Conservation (phyloP, 2,113 vertebrate genomes). For the Pomatostomus ruficeps region DNA sequence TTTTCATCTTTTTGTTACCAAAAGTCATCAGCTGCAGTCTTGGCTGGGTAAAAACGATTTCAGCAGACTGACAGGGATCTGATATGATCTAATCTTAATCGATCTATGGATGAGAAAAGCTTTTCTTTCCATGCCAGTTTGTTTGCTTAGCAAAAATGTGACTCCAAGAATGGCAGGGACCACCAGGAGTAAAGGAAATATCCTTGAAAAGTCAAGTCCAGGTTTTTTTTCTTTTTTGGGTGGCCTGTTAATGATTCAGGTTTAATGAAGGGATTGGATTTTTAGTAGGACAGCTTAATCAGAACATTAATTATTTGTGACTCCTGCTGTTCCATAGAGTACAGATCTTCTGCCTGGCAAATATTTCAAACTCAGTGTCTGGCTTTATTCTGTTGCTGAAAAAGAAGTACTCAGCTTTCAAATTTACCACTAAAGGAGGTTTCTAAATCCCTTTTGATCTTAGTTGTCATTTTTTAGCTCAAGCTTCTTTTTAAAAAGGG, state of each 20-base stretch:
- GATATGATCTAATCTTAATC: constrained; percentile 40
- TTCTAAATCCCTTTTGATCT: neutral
- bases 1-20: neutral
- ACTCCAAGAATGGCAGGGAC: constrained; percentile 43
- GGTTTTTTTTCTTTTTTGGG: neutral
- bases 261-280: neutral
- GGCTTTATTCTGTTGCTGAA: neutral
- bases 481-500: neutral
- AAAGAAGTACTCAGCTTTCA: neutral
- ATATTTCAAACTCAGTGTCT: neutral
- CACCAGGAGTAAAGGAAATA: constrained; percentile 55
- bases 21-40: neutral
- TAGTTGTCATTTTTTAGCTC: neutral
- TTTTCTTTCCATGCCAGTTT: constrained; percentile 54
- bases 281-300: neutral
- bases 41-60: neutral
- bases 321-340: neutral
- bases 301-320: neutral
- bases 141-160: constrained; percentile 50
- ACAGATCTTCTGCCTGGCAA: neutral
- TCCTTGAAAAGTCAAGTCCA: neutral
- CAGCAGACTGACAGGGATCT: neutral
- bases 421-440: neutral
- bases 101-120: constrained; percentile 34
- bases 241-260: constrained; percentile 10